phyloP scores from a whole-genome alignment of 2,797 vertebrate genomes.

The Parauchenoglanis ngamensis region DNA sequence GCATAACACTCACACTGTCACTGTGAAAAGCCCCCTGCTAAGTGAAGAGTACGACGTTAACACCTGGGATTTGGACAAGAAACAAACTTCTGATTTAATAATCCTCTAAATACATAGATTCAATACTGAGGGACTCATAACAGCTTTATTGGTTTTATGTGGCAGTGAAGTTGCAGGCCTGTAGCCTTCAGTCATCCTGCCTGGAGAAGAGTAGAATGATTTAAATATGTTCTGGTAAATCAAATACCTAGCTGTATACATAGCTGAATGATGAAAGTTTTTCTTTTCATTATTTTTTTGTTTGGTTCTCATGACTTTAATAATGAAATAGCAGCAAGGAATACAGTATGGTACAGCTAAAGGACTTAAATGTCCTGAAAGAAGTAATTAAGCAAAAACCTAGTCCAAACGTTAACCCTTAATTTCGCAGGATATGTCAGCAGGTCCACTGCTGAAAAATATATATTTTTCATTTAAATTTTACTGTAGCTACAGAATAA shows the following conservation, averaged over 20 bases:
- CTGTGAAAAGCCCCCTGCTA: conserved; percentile 61
- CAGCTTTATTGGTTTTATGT: neutral
- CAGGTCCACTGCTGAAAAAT: neutral
- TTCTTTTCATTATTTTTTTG: neutral
- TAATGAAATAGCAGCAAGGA: neutral
- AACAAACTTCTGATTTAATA: conserved; percentile 69
- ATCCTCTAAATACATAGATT: conserved; percentile 65
- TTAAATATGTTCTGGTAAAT: neutral
- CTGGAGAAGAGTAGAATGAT: neutral
- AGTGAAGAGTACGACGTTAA: conserved; percentile 64
- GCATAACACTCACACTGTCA: conserved; percentile 50
- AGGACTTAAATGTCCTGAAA: neutral
- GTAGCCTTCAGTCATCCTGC: neutral
- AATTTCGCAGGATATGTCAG: neutral
- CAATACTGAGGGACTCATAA: conserved; percentile 48
- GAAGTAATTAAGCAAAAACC: neutral
- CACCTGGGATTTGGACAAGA: conserved; percentile 64
- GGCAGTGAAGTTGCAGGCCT: neutral
- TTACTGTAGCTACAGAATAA: neutral
- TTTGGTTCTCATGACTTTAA: neutral
- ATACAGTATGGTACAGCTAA: neutral
- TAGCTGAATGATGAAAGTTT: neutral
- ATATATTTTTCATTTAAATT: neutral
- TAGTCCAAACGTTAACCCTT: neutral
- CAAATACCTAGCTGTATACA: neutral